These are phyloP conservation scores for Andrena praecox DNA, from an alignment of 2,888 invertebrate species.

Conservation along the genomic window DNA sequence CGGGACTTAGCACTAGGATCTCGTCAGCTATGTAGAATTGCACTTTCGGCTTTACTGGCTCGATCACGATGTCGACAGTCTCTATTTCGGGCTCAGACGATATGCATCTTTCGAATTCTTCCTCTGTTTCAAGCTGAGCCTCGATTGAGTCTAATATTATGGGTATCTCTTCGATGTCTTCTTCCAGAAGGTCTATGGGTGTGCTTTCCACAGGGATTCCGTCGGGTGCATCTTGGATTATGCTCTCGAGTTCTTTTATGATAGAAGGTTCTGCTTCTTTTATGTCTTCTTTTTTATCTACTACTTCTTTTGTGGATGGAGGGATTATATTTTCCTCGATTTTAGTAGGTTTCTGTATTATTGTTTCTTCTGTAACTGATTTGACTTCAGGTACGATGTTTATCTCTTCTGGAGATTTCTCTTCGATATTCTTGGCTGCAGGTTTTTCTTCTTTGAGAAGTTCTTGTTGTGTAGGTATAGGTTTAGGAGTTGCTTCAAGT, in stretches of 20 bases:
- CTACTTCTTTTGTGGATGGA: neutral
- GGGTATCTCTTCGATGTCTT: conserved; percentile 21
- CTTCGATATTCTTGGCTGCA: neutral
- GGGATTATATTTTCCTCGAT: neutral
- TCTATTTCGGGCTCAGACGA: conserved; percentile 44
- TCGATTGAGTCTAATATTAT: conserved; percentile 34
- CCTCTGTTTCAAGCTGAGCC: conserved; percentile 35
- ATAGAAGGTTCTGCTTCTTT: neutral
- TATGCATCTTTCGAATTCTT: conserved; percentile 50
- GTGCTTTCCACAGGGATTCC: neutral
- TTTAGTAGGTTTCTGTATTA: neutral
- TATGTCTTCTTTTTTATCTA: neutral
- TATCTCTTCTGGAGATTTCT: neutral
- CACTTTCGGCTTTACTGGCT: conserved; percentile 74
- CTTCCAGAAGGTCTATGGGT: neutral
- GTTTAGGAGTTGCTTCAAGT: neutral
- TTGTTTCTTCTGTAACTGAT: neutral
- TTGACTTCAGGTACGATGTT: neutral
- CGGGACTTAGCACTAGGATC: conserved; percentile 76
- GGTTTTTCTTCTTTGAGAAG: conserved; percentile 4
- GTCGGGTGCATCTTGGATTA: neutral
- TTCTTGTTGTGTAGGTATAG: neutral
- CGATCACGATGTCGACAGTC: conserved; percentile 44
- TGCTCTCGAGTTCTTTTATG: conserved; percentile 14
- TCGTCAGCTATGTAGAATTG: conserved; percentile 83